A percentile compares a stretch with the other conserved stretches of the same genome.
These are phyloP conservation scores for Oncorhynchus keta DNA, from an alignment of 2,113 vertebrate genomes.

Conservation along the genomic window DNA sequence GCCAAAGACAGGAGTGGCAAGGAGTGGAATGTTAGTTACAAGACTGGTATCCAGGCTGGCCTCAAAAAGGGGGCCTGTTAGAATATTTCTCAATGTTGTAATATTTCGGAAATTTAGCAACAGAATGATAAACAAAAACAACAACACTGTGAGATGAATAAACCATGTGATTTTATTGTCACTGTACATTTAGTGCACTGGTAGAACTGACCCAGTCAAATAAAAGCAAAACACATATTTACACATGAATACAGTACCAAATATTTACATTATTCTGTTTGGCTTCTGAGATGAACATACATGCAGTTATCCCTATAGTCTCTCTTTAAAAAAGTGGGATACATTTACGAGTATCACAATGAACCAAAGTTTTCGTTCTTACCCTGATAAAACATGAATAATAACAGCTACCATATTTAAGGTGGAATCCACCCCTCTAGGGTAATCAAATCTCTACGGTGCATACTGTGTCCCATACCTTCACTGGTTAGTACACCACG, in stretches of 20 bases:
- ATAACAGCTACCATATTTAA: constrained; percentile 60
- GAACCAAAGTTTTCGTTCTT: constrained; percentile 53
- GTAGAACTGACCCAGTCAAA: constrained; percentile 61
- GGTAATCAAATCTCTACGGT: constrained; percentile 62
- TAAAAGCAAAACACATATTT: constrained; percentile 59
- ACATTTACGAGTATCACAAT: constrained; percentile 53
- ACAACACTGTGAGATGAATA: constrained; percentile 44
- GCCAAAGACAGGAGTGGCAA: too few relatives aligned
- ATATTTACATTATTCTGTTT: constrained; percentile 22
- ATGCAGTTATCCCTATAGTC: constrained; percentile 42
- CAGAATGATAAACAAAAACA: too few relatives aligned
- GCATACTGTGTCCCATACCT: constrained; percentile 26
- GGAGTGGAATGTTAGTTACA: too few relatives aligned
- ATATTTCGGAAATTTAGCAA: too few relatives aligned
- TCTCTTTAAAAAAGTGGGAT: constrained; percentile 30
- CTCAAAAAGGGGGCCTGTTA: too few relatives aligned
- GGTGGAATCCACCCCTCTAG: constrained; percentile 55
- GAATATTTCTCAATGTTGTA: too few relatives aligned
- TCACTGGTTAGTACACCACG: constrained; percentile 44
- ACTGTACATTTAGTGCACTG: constrained; percentile 73
- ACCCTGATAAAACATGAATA: constrained; percentile 51
- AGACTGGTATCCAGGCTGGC: too few relatives aligned
- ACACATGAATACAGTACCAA: constrained; percentile 59
- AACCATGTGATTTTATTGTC: constrained; percentile 73
- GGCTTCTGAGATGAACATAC: constrained; percentile 15